Evolutionary conservation across 2,797 vertebrate genomes (phyloP).

Genomic region (Saxicola maurus): DNA sequence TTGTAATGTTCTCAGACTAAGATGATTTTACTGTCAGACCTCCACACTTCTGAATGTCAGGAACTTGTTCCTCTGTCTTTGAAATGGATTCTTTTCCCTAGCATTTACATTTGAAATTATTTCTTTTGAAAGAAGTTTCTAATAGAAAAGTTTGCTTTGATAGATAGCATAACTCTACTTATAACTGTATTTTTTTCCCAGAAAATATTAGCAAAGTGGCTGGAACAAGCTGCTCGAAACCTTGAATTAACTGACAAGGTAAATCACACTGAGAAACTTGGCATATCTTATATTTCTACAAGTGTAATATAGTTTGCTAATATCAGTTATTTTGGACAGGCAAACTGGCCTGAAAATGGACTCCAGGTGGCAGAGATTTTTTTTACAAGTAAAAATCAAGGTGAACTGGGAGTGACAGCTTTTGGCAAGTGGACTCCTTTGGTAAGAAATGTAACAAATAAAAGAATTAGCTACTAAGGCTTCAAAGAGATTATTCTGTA

Average conservation of each 20-base stretch:
- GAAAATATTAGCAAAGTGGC: conserved; percentile 89
- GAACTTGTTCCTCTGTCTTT: not conserved
- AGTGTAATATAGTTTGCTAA: not conserved
- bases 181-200: conserved; percentile 41
- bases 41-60: not conserved
- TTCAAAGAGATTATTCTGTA: not conserved
- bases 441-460: conserved; percentile 69
- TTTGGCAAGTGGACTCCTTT: conserved; percentile 80
- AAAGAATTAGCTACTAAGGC: not conserved
- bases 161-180: not conserved
- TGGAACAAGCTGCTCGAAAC: conserved; percentile 87
- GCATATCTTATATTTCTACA: not conserved
- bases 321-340: conserved; percentile 65
- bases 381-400: conserved; percentile 68
- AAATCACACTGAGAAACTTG: conserved; percentile 3
- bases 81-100: not conserved
- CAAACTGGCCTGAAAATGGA: conserved; percentile 92
- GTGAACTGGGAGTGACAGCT: conserved; percentile 71
- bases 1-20: not conserved
- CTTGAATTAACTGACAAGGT: conserved; percentile 96
- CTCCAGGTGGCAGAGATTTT: conserved; percentile 85
- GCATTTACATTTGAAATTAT: not conserved
- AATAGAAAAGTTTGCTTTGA: not conserved
- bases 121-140: not conserved
- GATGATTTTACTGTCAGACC: not conserved